Conservation (phyloP, 30 jellyfish, hydroid and myxozoan species). For the Aurelia aurita region DNA sequence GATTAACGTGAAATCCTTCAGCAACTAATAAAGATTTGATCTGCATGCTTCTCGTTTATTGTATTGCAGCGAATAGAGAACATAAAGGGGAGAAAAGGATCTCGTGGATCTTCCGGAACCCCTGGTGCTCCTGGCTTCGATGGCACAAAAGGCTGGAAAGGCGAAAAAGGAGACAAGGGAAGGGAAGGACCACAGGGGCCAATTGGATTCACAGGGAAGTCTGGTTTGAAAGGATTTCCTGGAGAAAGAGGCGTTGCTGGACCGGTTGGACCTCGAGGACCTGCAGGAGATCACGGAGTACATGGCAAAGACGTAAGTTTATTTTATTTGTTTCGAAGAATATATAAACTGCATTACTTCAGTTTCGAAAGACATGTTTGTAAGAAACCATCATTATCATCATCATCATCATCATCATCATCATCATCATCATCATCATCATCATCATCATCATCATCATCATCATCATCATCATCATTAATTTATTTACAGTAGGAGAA, state of each 20-base stretch:
- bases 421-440: too few species aligned
- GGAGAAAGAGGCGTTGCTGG: conserved; percentile 28
- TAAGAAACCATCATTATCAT: too few species aligned
- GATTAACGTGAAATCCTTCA: too few species aligned
- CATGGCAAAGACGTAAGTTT: neutral
- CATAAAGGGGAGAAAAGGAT: conserved; percentile 33
- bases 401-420: too few species aligned
- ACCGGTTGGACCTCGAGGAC: conserved; percentile 23
- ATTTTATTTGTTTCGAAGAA: too few species aligned
- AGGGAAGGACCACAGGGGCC: conserved; percentile 37
- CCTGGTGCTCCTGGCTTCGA: conserved; percentile 48
- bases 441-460: too few species aligned
- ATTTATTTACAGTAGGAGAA: too few species aligned
- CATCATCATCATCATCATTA: too few species aligned
- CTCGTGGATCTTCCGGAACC: conserved; percentile 3
- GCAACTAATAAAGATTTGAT: too few species aligned
- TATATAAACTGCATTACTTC: too few species aligned
- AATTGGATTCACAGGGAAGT: neutral
- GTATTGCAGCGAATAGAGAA: conserved; percentile 10
- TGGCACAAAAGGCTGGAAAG: conserved; percentile 57
- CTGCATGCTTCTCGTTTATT: too few species aligned
- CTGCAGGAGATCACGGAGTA: neutral
- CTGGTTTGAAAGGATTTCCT: neutral
- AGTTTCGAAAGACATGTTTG: too few species aligned
- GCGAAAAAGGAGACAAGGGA: conserved; percentile 34